Conservation (phyloP, 2,888 invertebrate genomes). For the Cyclophora punctaria region DNA sequence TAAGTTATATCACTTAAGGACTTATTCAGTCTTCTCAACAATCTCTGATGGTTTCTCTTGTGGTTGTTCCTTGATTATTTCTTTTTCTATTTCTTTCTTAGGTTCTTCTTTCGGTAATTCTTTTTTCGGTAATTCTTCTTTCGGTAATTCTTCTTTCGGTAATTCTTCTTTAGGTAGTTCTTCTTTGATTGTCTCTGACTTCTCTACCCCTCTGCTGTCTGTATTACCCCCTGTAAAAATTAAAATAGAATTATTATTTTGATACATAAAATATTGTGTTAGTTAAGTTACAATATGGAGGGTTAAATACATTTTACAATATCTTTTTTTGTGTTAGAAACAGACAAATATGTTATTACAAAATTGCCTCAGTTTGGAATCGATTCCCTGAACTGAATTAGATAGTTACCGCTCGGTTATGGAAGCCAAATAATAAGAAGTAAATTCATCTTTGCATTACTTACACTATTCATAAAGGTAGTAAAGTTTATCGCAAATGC, state of each 20-base stretch:
- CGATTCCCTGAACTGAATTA: no score
- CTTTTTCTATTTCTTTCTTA: slow-evolving; percentile 15
- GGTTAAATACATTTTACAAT: no score
- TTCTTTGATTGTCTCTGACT: slow-evolving; percentile 1
- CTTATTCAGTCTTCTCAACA: slow-evolving; percentile 54
- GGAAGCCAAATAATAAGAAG: no score
- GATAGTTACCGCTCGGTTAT: no score
- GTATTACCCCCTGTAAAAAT: slow-evolving; percentile 47
- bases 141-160: not conserved
- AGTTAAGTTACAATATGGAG: no score
- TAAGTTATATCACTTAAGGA: slow-evolving; percentile 39
- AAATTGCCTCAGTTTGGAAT: no score
- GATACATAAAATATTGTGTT: no score
- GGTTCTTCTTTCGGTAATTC: slow-evolving; percentile 10
- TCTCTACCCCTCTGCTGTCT: slow-evolving; percentile 39
- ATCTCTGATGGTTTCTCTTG: slow-evolving; percentile 24
- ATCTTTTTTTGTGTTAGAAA: no score
- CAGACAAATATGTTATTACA: no score
- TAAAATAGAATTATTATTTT: slow-evolving; percentile 1
- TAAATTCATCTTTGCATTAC: no score
- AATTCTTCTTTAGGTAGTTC: not conserved
- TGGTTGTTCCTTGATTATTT: slow-evolving; percentile 21
- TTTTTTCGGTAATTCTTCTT: not conserved
- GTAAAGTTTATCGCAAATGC: no score
- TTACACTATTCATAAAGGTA: no score